Percentiles rank a stretch among this genome's conserved stretches.
Conservation (phyloP, 2,113 vertebrate species). For the Menura novaehollandiae region DNA sequence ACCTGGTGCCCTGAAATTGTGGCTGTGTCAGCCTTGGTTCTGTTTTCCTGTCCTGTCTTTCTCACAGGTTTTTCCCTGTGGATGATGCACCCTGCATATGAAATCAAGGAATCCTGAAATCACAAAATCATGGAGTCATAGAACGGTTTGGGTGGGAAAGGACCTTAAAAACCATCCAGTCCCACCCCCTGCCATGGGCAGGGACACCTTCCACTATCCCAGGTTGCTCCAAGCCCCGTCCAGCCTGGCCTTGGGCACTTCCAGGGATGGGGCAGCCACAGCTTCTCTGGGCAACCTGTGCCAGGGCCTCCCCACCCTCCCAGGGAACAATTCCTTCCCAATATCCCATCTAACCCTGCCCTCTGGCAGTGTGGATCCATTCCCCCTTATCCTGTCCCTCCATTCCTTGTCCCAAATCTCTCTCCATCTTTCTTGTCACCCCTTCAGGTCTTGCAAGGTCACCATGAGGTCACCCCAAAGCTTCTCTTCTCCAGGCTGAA, state of each 20-base stretch:
- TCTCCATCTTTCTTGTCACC: neutral
- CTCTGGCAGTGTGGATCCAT: neutral
- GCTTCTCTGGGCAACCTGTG: neutral
- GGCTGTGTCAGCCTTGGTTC: neutral
- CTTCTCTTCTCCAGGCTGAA: neutral
- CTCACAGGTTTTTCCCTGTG: neutral
- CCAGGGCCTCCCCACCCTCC: neutral
- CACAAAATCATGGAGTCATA: neutral
- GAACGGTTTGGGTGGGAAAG: neutral
- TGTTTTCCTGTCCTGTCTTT: neutral
- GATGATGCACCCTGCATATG: neutral
- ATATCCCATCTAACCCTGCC: neutral
- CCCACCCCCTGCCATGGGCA: neutral
- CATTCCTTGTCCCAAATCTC: neutral
- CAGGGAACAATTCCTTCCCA: neutral
- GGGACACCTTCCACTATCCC: neutral
- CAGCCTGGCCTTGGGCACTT: neutral
- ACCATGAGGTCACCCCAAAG: neutral
- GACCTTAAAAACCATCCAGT: rapidly evolving
- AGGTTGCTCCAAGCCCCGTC: neutral
- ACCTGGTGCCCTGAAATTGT: neutral
- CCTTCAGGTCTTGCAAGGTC: neutral
- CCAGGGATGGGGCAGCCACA: neutral
- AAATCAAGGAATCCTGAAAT: neutral
- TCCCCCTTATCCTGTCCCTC: neutral